phyloP scores from a whole-genome alignment of 2,888 invertebrate species.

The Pyralis farinalis region DNA sequence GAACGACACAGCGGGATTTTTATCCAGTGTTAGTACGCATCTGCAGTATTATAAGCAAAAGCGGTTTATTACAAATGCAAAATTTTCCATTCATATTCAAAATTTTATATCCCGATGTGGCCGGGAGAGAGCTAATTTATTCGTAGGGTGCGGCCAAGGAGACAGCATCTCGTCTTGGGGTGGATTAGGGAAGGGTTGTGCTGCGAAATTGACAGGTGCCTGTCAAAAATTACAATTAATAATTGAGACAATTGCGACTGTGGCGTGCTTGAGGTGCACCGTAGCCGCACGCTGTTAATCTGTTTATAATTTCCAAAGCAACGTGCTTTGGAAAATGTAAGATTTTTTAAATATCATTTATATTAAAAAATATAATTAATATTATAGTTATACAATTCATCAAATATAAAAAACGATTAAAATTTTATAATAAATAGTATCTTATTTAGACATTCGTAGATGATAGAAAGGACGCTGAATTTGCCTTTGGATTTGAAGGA shows the following conservation, averaged over 20 bases:
- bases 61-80: constrained; percentile 92
- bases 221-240: constrained; percentile 81
- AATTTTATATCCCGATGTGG: constrained; percentile 91
- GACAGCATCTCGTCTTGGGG: constrained; percentile 73
- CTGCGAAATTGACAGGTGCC: constrained; percentile 79
- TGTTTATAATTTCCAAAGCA: too few relatives aligned
- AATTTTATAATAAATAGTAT: too few relatives aligned
- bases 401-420: too few relatives aligned
- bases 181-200: constrained; percentile 76
- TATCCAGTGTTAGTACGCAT: constrained; percentile 72
- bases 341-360: too few relatives aligned
- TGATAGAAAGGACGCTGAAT: too few relatives aligned
- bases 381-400: too few relatives aligned
- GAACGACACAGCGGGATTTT: constrained; percentile 63
- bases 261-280: constrained; percentile 12
- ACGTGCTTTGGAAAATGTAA: too few relatives aligned
- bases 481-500: too few relatives aligned
- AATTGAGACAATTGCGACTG: constrained; percentile 67
- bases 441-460: too few relatives aligned
- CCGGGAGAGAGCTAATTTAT: constrained; percentile 88
- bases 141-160: constrained; percentile 78
- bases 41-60: constrained; percentile 75
- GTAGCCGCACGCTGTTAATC: too few relatives aligned
- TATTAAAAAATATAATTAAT: too few relatives aligned
- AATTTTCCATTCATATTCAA: constrained; percentile 94